Percentiles rank a stretch among this genome's conserved stretches.
Conservation (phyloP, 2,888 invertebrate species). For the Caenorhabditis drosophilae region DNA sequence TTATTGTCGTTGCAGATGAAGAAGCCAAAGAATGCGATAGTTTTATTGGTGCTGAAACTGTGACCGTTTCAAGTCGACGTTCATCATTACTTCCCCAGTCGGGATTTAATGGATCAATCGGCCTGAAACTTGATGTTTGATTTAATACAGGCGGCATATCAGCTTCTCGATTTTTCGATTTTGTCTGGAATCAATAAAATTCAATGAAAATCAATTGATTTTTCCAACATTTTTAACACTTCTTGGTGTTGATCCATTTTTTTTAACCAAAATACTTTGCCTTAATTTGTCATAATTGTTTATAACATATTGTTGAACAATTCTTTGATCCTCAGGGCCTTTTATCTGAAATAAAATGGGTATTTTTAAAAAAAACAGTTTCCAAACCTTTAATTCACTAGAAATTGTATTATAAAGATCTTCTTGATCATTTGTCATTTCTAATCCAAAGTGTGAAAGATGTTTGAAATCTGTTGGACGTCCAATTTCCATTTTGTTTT, state of each 20-base stretch:
- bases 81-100: neutral
- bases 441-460: conserved; percentile 7
- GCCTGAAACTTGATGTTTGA: no score
- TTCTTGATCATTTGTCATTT: conserved; percentile 18
- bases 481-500: conserved; percentile 14
- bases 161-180: no score
- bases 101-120: neutral
- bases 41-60: neutral
- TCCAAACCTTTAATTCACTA: conserved; percentile 17
- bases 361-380: neutral
- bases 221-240: neutral
- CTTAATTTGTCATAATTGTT: conserved; percentile 13
- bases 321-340: conserved; percentile 16
- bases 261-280: conserved; percentile 21
- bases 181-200: no score
- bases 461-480: conserved; percentile 24
- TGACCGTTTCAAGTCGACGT: neutral
- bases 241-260: neutral
- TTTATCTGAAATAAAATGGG: conserved; percentile 1
- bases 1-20: neutral
- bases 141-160: no score
- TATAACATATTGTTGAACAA: conserved; percentile 11
- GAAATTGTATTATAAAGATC: conserved; percentile 15
- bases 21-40: neutral
- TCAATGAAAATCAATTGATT: no score